Evolutionary conservation across 2,113 vertebrate species (phyloP).

Genomic region (Myotis lucifugus): DNA sequence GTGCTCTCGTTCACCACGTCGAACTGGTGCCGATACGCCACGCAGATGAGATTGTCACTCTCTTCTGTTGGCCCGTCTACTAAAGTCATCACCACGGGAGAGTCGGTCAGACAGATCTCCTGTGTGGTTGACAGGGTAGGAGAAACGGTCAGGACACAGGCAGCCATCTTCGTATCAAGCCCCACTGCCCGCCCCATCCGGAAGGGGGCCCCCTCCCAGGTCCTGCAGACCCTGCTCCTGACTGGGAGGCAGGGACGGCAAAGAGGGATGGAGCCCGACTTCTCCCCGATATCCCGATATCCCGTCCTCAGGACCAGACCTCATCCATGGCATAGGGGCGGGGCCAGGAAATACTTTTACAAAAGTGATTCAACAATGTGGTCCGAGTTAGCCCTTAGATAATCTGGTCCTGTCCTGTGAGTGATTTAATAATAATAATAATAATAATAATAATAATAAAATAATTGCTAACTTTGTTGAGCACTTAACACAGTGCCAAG

Average conservation of each 20-base stretch:
- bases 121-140: conserved; percentile 61
- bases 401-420: neutral
- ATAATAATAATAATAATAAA: neutral
- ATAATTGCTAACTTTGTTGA: neutral
- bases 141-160: neutral
- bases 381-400: neutral
- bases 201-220: neutral
- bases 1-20: conserved; percentile 98
- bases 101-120: conserved; percentile 98
- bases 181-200: neutral
- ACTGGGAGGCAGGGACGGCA: neutral
- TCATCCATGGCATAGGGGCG: neutral
- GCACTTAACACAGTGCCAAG: neutral
- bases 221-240: neutral
- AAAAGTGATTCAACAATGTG: neutral
- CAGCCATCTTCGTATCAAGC: neutral
- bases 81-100: conserved; percentile 94
- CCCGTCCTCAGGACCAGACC: neutral
- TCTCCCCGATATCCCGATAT: neutral
- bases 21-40: conserved; percentile 97
- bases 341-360: neutral
- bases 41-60: conserved; percentile 98
- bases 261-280: neutral
- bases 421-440: neutral
- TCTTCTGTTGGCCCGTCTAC: conserved; percentile 96